These are phyloP conservation scores for Zaprionus camerounensis DNA, from an alignment of 1,140 invertebrate species.

Conservation along the genomic window DNA sequence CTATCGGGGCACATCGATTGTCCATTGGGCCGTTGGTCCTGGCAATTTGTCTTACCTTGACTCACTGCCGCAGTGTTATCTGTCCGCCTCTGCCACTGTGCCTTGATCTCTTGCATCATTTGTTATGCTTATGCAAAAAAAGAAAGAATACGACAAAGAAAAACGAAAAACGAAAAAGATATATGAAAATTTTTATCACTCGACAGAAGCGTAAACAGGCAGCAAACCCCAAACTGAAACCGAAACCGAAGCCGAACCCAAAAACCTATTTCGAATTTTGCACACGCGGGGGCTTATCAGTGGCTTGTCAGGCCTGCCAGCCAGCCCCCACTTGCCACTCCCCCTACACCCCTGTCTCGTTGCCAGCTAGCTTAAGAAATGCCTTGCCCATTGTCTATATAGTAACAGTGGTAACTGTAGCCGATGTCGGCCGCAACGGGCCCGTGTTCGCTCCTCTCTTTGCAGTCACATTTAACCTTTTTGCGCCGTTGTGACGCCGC, in stretches of 20 bases:
- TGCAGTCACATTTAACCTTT: conserved; percentile 73
- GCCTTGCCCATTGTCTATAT: conserved; percentile 31
- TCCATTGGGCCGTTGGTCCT: neutral
- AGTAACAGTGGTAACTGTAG: neutral
- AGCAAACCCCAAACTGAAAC: neutral
- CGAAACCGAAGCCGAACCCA: conserved; percentile 43
- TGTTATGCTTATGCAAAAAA: conserved; percentile 66
- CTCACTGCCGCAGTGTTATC: conserved; percentile 28
- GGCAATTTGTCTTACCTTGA: conserved; percentile 43
- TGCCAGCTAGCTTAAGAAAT: neutral
- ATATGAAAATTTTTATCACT: conserved; percentile 58
- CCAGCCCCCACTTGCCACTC: conserved; percentile 11
- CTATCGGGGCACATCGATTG: conserved; percentile 27
- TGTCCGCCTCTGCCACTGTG: neutral
- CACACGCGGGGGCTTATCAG: conserved; percentile 60
- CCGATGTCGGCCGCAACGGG: neutral
- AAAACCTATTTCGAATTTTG: conserved; percentile 51
- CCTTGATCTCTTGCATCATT: conserved; percentile 50
- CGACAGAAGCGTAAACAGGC: conserved; percentile 43
- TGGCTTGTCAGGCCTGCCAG: conserved; percentile 62
- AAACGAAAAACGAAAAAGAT: conserved; percentile 6
- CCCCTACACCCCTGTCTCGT: neutral
- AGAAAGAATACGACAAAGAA: conserved; percentile 1
- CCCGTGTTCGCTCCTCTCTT: neutral
- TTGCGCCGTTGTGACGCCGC: conserved; percentile 34